A percentile compares a stretch with the other conserved stretches of the same genome.
Conservation (phyloP, 1,140 invertebrate species). For the Lepidotrigona ventralis region DNA sequence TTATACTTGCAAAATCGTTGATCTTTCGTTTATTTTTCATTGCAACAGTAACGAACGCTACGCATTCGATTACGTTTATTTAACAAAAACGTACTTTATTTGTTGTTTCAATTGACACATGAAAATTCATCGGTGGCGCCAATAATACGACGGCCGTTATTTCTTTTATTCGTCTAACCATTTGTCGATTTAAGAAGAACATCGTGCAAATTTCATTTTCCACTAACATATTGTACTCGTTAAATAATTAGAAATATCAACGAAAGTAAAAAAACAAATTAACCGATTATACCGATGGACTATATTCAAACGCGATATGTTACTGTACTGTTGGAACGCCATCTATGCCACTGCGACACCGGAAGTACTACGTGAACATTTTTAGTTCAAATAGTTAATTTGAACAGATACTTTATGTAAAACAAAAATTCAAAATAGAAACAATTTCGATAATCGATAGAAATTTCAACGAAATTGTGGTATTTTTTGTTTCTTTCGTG, state of each 20-base stretch:
- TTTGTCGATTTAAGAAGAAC: background rate
- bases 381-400: background rate
- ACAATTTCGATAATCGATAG: background rate
- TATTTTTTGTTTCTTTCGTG: background rate
- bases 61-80: background rate
- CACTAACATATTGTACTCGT: background rate
- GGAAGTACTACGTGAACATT: constrained; percentile 1
- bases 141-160: background rate
- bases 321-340: background rate
- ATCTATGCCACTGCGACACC: background rate
- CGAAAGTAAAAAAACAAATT: background rate
- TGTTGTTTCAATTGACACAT: background rate
- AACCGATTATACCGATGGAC: background rate
- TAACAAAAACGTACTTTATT: background rate
- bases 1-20: background rate
- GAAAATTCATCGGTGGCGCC: background rate
- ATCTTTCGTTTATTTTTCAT: constrained; percentile 1
- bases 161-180: background rate
- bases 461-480: background rate
- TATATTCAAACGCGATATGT: background rate
- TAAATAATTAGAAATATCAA: background rate
- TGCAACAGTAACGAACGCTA: background rate
- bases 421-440: background rate
- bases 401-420: background rate
- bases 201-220: background rate